phyloP scores from a whole-genome alignment of 2,888 invertebrate species.

The Emmelina monodactyla region DNA sequence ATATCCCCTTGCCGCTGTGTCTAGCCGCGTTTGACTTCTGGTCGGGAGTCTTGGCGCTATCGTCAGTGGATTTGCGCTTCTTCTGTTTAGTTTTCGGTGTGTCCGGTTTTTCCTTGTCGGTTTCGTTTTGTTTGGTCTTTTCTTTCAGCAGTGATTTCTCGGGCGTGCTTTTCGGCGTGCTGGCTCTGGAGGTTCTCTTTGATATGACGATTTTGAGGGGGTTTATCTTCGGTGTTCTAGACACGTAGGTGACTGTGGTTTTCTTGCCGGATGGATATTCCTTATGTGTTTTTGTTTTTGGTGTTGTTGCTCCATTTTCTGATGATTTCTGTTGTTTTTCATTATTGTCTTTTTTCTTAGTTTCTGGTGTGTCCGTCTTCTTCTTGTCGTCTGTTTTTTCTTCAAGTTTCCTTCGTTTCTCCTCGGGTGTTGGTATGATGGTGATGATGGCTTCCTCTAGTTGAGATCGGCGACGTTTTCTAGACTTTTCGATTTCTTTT shows the following conservation, averaged over 20 bases:
- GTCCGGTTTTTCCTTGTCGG: slow-evolving; percentile 16
- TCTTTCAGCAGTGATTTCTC: slow-evolving; percentile 18
- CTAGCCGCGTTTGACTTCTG: background rate
- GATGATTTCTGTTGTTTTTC: slow-evolving; percentile 25
- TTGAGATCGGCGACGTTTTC: slow-evolving; percentile 44
- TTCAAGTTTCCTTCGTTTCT: slow-evolving; percentile 28
- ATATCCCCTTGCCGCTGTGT: background rate
- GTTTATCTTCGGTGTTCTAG: slow-evolving; percentile 10
- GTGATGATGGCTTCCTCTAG: slow-evolving; percentile 37
- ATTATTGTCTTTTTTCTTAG: slow-evolving; percentile 19
- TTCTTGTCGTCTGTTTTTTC: slow-evolving; percentile 16
- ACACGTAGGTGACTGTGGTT: background rate
- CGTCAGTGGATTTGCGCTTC: slow-evolving; percentile 6
- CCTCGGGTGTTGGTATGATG: slow-evolving; percentile 24
- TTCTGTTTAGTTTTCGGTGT: slow-evolving; percentile 17
- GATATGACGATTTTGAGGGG: background rate
- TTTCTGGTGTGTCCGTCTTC: slow-evolving; percentile 13
- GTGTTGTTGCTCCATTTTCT: slow-evolving; percentile 10
- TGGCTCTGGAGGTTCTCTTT: background rate
- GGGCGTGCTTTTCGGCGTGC: background rate
- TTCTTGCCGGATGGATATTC: slow-evolving; percentile 9
- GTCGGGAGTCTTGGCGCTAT: background rate
- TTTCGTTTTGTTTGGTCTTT: slow-evolving; percentile 12
- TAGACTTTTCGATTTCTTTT: no score
- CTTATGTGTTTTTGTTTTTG: slow-evolving; percentile 1